phyloP scores from a whole-genome alignment of 2,888 invertebrate genomes.

The Belgica antarctica region DNA sequence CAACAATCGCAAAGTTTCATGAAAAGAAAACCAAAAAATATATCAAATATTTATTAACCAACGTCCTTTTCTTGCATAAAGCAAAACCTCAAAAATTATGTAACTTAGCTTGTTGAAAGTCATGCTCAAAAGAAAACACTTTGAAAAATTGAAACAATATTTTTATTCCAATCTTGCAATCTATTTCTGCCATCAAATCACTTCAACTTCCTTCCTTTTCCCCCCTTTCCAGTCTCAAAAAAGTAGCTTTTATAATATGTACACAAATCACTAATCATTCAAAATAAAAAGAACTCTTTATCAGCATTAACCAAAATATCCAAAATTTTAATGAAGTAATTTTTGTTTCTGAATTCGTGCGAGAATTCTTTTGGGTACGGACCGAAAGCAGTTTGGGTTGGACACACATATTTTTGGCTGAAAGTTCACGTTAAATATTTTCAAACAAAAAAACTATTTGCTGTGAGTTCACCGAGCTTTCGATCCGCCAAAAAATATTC shows the following conservation, averaged over 20 bases:
- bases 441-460: too few species aligned
- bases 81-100: conserved; percentile 3
- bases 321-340: too few species aligned
- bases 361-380: too few species aligned
- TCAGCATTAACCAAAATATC: not conserved
- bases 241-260: conserved; percentile 41
- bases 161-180: not conserved
- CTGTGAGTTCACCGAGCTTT: too few species aligned
- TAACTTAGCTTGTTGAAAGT: not conserved
- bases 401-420: too few species aligned
- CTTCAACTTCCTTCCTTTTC: not conserved
- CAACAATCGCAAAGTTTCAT: conserved; percentile 1
- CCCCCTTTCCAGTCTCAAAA: conserved; percentile 22
- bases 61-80: conserved; percentile 3
- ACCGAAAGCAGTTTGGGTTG: too few species aligned
- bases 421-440: too few species aligned
- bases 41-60: conserved; percentile 3
- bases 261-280: conserved; percentile 11
- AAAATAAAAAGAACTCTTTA: not conserved
- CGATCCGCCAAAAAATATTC: too few species aligned
- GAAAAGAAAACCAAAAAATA: not conserved
- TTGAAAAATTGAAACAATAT: too few species aligned
- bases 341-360: too few species aligned
- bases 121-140: conserved; percentile 11
- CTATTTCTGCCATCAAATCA: not conserved